phyloP scores from a whole-genome alignment of 1,140 invertebrate genomes.

The Lineus longissimus region DNA sequence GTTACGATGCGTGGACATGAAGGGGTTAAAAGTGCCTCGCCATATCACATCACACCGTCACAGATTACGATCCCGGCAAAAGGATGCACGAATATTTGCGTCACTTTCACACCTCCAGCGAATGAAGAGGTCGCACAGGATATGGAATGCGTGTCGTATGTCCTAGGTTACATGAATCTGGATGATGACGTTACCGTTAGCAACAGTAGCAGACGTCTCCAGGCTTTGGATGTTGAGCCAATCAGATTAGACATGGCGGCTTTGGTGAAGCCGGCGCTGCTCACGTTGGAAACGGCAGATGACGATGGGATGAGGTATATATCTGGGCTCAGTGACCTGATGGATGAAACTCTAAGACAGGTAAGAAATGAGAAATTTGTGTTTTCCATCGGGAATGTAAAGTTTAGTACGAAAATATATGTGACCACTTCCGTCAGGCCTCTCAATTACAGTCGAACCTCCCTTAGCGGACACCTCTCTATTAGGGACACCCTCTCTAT shows the following conservation, averaged over 20 bases:
- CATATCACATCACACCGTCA: conserved; percentile 32
- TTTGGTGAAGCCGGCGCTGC: conserved; percentile 44
- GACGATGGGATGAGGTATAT: conserved; percentile 48
- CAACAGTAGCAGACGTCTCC: conserved; percentile 21
- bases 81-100: conserved; percentile 24
- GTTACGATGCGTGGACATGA: conserved; percentile 33
- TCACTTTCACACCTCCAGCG: conserved; percentile 37
- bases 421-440: too few relatives aligned
- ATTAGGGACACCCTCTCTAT: too few relatives aligned
- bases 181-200: conserved; percentile 24
- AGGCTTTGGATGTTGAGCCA: conserved; percentile 30
- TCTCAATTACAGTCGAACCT: too few relatives aligned
- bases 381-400: neutral
- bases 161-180: conserved; percentile 38
- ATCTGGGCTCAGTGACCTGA: conserved; percentile 44
- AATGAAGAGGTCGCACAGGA: conserved; percentile 28
- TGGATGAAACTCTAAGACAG: conserved; percentile 22
- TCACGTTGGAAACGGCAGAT: conserved; percentile 46
- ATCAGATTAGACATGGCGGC: conserved; percentile 43
- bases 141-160: conserved; percentile 37
- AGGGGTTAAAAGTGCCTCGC: conserved; percentile 21
- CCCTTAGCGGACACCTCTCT: too few relatives aligned
- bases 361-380: conserved; percentile 7
- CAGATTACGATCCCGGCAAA: conserved; percentile 38
- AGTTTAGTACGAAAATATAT: neutral